Evolutionary conservation across 2,797 vertebrate species (phyloP).

Genomic region (Oreonectes daqikongensis): DNA sequence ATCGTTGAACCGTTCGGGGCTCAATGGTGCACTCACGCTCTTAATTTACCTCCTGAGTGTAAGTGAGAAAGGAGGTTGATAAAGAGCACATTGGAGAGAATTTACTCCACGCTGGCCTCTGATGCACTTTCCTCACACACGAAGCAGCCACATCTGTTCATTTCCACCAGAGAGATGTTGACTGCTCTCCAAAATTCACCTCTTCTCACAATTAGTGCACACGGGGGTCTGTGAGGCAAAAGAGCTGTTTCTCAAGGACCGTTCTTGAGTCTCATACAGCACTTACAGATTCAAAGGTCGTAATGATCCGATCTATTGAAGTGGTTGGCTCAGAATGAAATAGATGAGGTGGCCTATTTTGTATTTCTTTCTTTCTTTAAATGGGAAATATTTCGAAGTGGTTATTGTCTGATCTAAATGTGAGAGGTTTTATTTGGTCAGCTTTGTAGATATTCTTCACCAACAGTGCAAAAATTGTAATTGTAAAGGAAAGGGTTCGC

Average conservation of each 20-base stretch:
- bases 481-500: no score
- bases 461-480: no score
- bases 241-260: background rate
- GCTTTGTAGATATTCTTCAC: no score
- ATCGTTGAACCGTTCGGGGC: background rate
- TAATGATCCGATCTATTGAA: background rate
- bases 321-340: background rate
- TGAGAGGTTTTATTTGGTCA: no score
- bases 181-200: slow-evolving; percentile 7
- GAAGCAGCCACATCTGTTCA: slow-evolving; percentile 39
- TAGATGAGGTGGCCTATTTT: background rate
- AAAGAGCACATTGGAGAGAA: slow-evolving; percentile 44
- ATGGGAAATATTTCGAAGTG: no score
- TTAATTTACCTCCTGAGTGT: slow-evolving; percentile 12
- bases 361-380: background rate
- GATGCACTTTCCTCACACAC: slow-evolving; percentile 26
- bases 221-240: background rate
- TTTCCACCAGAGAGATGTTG: slow-evolving; percentile 17
- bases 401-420: no score
- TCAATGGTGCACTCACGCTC: slow-evolving; percentile 33
- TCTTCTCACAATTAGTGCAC: slow-evolving; percentile 8
- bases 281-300: background rate
- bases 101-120: slow-evolving; percentile 9
- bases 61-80: slow-evolving; percentile 9
- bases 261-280: background rate